phyloP scores from a whole-genome alignment of 2,888 invertebrate genomes.

The Tiliacea citrago region DNA sequence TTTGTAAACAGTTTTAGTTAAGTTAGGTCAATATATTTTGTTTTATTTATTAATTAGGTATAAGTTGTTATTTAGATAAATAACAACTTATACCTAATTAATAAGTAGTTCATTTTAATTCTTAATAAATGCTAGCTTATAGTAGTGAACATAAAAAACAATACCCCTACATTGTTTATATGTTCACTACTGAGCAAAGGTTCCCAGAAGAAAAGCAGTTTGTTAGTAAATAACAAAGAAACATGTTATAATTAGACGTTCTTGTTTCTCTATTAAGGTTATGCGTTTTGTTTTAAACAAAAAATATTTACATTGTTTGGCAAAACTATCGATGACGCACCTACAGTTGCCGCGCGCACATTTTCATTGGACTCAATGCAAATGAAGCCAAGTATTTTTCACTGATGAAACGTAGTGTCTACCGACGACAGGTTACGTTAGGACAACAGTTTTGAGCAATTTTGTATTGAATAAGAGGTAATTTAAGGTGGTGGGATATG shows the following conservation, averaged over 20 bases:
- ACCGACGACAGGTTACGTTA: neutral
- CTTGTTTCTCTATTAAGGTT: neutral
- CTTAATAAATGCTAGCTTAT: neutral
- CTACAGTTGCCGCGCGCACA: neutral
- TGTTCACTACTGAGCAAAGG: neutral
- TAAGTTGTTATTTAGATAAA: neutral
- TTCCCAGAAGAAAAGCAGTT: neutral
- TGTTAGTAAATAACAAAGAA: neutral
- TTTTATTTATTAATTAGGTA: neutral
- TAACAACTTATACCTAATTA: too few species aligned
- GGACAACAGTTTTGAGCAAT: neutral
- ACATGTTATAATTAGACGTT: conserved; percentile 21
- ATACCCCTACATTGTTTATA: neutral
- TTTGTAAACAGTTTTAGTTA: neutral
- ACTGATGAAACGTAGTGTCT: neutral
- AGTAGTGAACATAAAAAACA: neutral
- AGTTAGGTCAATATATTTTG: neutral
- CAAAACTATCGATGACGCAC: neutral
- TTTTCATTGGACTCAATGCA: neutral
- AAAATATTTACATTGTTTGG: neutral
- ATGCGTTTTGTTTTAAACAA: neutral
- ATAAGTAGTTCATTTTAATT: neutral
- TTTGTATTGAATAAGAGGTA: neutral
- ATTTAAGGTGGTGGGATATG: neutral
- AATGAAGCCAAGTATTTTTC: neutral